Evolutionary conservation across 2,113 vertebrate genomes (phyloP), one percentile per base, ranked within the genome.

Genomic region (Eubucco bourcierii): DNA sequence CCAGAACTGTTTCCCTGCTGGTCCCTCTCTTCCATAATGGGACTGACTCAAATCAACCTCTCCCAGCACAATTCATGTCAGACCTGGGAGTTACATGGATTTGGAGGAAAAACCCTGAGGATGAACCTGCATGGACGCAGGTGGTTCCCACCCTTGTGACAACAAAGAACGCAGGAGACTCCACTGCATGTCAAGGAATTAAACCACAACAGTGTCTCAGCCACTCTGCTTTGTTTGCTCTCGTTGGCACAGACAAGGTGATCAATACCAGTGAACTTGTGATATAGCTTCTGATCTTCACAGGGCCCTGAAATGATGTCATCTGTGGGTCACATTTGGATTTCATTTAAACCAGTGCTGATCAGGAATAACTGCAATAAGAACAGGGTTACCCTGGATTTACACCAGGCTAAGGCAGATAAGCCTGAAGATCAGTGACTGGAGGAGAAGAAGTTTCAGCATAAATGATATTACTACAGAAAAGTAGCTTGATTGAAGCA

Each of bases 401-500:
- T 95, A 66, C 86, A 86, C 86, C 92, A 88, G 88, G 68, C 78
- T 95, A 75, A 96, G 80, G 86, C 80, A 92, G 76, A 72, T 94
- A 93, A 96, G 84, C 91, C 94, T 78, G 56, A 90, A 94, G 94
- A 93, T 93, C 91, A 94, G 84, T 14, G 61, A 82, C 71, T 91
- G 89, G 84, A 93, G 89, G 87, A 87, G 92, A 91, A 90, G 90
- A 52, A 71, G 81, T 94, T 95, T 91, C 89, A 83, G 86, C 81
- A 89, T 93, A 95, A 94, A 80, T 89, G 92, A 71, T 93, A 87
- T 94, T 93, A 87, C 86, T 91, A 71, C 39, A 67, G 95, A 80
- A 93, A 93, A 96, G 87, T 84, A 74, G 84, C 90, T 95, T 94
- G 90, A 93, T 82, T 79, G 88, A 84, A 96, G 89, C 75, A 37